Evolutionary conservation across 2,797 vertebrate species (phyloP), one percentile per base, ranked within the genome.

Genomic region (Petrocephalus schoutedeni): DNA sequence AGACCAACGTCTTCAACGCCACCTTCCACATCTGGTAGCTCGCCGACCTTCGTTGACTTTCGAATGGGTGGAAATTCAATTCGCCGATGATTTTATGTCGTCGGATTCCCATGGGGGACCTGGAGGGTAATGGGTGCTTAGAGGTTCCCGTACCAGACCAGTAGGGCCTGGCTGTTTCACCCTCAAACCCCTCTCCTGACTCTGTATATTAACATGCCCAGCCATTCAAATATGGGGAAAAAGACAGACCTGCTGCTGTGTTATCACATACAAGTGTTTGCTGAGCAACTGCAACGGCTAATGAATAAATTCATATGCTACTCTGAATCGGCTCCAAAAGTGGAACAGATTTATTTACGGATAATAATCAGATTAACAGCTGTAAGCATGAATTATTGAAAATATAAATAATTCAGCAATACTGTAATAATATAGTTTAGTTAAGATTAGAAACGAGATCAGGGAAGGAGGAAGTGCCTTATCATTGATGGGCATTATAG

Each of bases 1-100:
- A 99, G 95, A 99, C 98, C 89, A 99, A 99, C 0, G 98, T 99
- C 89, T 99, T 99, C 91, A 99, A 99, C 0, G 97, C 98, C 0
- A 99, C 98, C 4, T 99, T 99, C 90, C 98, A 99, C 91, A 99
- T 99, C 93, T 99, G 98, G 98, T 99, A 96, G 93, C 0, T 0
- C 36, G 8, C 9, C 14, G 6, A 74, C 51, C 19, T 53, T 12
- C 8, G 4, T 21, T 36, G 53, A 54, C 10, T 9, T 80, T n/a
- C 28, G 5, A 58, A 64, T 32, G 86, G 7, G 12, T 45, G 71
- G 8, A 77, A 36, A 77, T 77, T 32, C 64, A 67, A 67, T 14
- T 14, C 10, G 23, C 1, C 1, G 3, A 67, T 4, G 4, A 32
- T 67, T 67, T 71, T 32, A 16, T 77, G 71, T 2, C 6, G 36